phyloP scores from a whole-genome alignment of 2,113 vertebrate species.

The Hydropotes inermis region DNA sequence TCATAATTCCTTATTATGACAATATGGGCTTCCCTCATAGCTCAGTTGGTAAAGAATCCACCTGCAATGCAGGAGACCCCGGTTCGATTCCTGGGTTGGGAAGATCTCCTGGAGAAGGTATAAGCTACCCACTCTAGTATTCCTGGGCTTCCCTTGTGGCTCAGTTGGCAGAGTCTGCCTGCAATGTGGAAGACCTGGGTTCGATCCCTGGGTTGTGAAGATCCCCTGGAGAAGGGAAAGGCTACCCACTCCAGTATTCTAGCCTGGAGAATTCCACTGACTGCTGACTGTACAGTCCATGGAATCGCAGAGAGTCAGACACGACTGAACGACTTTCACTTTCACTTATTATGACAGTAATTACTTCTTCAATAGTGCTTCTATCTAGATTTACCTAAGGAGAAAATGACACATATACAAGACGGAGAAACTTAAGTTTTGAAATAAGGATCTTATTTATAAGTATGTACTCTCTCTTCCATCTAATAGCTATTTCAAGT shows the following conservation, averaged over 20 bases:
- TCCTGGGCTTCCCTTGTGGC: not conserved
- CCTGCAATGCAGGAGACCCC: not conserved
- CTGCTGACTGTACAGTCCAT: not conserved
- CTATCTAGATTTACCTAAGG: not conserved
- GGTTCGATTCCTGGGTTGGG: not conserved
- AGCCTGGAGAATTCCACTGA: not conserved
- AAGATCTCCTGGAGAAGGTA: not conserved
- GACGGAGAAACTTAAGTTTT: not conserved
- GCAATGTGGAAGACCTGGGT: not conserved
- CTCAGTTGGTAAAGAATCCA: not conserved
- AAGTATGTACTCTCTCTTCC: constrained; percentile 9
- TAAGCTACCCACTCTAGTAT: not conserved
- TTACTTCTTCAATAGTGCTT: not conserved
- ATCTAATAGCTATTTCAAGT: not conserved
- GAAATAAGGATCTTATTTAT: not conserved
- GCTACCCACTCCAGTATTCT: not conserved
- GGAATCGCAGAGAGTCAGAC: not conserved
- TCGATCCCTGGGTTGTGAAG: not conserved
- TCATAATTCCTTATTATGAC: not conserved
- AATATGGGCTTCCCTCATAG: not conserved
- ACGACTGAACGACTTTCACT: not conserved
- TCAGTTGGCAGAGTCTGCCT: not conserved
- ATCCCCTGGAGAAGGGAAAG: not conserved
- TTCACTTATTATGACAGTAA: not conserved
- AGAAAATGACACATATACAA: constrained; percentile 18